Base-by-base conservation (phyloP, 1,140 invertebrate species). In the Euschistus heros region DNA sequence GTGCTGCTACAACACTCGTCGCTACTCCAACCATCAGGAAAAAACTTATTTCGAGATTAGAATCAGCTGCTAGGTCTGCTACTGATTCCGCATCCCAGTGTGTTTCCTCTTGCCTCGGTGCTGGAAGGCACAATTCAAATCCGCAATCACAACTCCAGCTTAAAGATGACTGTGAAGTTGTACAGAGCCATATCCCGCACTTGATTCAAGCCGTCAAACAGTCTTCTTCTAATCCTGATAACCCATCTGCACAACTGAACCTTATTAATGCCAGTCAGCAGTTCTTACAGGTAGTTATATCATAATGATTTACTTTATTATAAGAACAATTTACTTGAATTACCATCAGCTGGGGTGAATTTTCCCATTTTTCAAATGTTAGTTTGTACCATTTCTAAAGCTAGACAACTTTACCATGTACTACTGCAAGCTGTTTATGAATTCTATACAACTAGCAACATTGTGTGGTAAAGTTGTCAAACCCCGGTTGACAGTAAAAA, bases 51-150 rank as follows among this genome's bases (percentile, higher is more conserved):
- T 82, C 82, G 62, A 79, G 85, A 52, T 73, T 93, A 37, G 89
- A 85, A 79, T 75, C 79, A 66, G 89, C 90, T 67, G 92, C 93
- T 0, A 90, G 91, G 72, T 86, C 92, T 70, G 91, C 92, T 0
- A 89, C 91, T 0, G 84, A 90, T 0, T 87, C 89, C 47, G 91
- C 92, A 0, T 96, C 92, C 0, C 94, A 97, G 73, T 88, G 93
- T 66, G 89, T 97, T 54, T 84, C 88, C 24, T 87, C 89, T 0
- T 84, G 89, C 0, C 92, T 96, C 67, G 89, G 86, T 64, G 85
- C 84, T 0, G 79, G 78, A 0, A 79, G 80, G 18, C 82, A 91
- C 75, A 92, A 88, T 77, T 84, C 80, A 22, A 91, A 85, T 68
- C 72, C 74, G 64, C 75, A 76, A 52, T 86, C 81, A 3, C 81